Evolutionary conservation across 2,113 vertebrate species (phyloP).

Genomic region (Sinocyclocheilus rhinocerous): DNA sequence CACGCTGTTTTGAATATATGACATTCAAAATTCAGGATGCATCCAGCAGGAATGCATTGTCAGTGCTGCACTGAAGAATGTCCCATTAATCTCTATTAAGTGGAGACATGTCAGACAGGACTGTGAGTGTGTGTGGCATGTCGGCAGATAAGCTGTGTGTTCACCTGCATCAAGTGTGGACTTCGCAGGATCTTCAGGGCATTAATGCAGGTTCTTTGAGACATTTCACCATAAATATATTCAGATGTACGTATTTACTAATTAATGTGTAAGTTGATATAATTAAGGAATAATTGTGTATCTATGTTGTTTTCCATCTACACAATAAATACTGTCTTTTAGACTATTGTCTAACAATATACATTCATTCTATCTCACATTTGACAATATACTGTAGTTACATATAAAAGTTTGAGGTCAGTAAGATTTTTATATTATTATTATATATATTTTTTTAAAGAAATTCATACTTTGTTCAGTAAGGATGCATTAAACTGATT

Average conservation of each 20-base stretch:
- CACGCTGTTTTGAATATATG: constrained; percentile 57
- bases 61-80: constrained; percentile 61
- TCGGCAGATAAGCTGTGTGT: background rate
- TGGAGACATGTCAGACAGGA: constrained; percentile 53
- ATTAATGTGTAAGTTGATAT: background rate
- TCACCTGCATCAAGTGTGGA: constrained; percentile 30
- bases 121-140: constrained; percentile 37
- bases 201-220: background rate
- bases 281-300: background rate
- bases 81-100: constrained; percentile 69
- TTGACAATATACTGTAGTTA: background rate
- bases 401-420: background rate
- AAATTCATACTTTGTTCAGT: background rate
- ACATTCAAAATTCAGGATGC: constrained; percentile 63
- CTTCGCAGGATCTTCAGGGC: constrained; percentile 25
- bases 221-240: background rate
- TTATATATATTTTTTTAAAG: background rate
- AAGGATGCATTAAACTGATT: background rate
- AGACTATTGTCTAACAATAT: background rate
- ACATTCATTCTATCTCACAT: background rate
- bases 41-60: constrained; percentile 63
- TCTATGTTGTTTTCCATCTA: background rate
- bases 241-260: background rate
- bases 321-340: background rate
- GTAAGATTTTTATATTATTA: background rate